Base-by-base conservation (phyloP, 2,113 vertebrate species). In the Brachirus orientalis region DNA sequence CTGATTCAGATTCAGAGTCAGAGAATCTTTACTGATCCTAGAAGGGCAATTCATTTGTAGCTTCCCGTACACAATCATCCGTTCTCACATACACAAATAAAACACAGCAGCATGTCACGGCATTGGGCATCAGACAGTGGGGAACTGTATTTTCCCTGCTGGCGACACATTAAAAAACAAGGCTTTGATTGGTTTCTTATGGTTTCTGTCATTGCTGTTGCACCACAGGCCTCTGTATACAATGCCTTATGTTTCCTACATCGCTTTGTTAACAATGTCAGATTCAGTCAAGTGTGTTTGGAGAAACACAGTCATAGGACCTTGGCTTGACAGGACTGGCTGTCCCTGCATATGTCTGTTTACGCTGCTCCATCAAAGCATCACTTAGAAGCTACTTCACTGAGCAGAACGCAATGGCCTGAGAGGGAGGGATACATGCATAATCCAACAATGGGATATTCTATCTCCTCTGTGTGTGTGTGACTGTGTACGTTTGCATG, bases 361-460 rank as follows among this genome's bases (percentile, higher is more conserved):
- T 82, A 69, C 72, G 66, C 44, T 17, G 12, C 35, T 43, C 60
- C 41, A 12, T 52, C 70, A 64, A 62, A 65, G 74, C 38, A 43
- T 43, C 4, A 14, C 20, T 55, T 16, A 52, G 59, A 38, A n/a
- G 44, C 80, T 12, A 19, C 58, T 71, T 76, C 64, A 60, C 17
- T 1, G 14, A 75, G 79, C 57, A 57, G 38, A 71, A 60, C 17
- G 22, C 7, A 36, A 12, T 20, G 20, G 33, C 17, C 61, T 62
- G 44, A 65, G 50, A 18, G 38, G 14, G 58, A 47, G 33, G 38
- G 52, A 69, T 16, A 70, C 58, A 75, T 35, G 60, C 56, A 81
- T 81, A 76, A 89, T 86, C 75, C 64, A 73, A 69, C 7, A 19
- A 47, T 17, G 52, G 67, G 62, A 47, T 75, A 53, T 81, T 81